A percentile compares a stretch with the other conserved stretches of the same genome.
phyloP scores from a whole-genome alignment of 2,888 invertebrate genomes.

The Eristalis arbustorum region DNA sequence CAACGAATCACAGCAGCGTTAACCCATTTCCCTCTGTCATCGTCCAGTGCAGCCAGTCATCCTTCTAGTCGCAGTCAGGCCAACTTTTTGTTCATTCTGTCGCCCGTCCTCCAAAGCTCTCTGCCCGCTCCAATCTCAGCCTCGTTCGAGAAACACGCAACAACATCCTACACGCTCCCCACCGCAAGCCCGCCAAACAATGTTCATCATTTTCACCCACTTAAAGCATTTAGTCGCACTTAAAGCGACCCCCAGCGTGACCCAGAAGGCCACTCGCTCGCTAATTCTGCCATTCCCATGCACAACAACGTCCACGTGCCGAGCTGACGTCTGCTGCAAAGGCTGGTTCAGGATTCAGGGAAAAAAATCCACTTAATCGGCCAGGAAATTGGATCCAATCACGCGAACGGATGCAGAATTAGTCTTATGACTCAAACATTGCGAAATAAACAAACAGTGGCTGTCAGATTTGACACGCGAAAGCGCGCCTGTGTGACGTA shows the following conservation, averaged over 20 bases:
- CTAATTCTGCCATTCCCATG: background rate
- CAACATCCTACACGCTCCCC: too few species aligned
- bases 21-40: too few species aligned
- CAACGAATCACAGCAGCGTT: too few species aligned
- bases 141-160: too few species aligned
- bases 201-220: background rate
- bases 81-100: too few species aligned
- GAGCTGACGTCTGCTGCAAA: too few species aligned
- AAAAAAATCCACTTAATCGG: background rate
- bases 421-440: background rate
- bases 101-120: too few species aligned
- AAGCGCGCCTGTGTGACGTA: background rate
- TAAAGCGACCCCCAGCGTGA: background rate
- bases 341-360: background rate
- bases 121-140: too few species aligned
- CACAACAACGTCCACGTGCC: background rate
- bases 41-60: too few species aligned
- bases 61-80: too few species aligned
- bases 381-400: background rate
- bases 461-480: background rate
- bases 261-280: background rate
- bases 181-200: background rate
- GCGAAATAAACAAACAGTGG: background rate
- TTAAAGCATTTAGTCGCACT: background rate
- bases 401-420: background rate